Evolutionary conservation across 2,888 invertebrate species (phyloP).

Genomic region (Marronus borbonicus): DNA sequence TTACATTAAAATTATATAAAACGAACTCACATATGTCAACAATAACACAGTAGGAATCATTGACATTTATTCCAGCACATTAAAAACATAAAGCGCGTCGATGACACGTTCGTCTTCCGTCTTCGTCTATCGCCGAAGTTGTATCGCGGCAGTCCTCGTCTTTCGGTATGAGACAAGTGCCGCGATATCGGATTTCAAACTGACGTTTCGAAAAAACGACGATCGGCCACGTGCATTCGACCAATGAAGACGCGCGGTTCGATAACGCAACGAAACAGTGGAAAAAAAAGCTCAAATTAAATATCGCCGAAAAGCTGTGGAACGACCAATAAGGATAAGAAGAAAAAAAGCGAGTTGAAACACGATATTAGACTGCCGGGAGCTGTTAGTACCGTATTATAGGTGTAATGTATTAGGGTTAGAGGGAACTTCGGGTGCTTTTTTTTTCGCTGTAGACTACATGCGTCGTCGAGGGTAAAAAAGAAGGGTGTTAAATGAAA

Average conservation of each 20-base stretch:
- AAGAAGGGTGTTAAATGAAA: conserved; percentile 40
- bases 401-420: conserved; percentile 35
- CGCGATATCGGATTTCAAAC: conserved; percentile 40
- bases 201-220: conserved; percentile 33
- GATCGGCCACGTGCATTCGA: conserved; percentile 46
- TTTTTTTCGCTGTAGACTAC: no score
- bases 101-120: conserved; percentile 34
- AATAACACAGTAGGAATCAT: conserved; percentile 49
- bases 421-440: background rate
- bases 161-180: conserved; percentile 40
- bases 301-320: conserved; percentile 32
- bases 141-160: conserved; percentile 2
- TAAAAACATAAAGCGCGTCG: conserved; percentile 47
- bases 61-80: conserved; percentile 47
- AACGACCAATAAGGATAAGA: conserved; percentile 20
- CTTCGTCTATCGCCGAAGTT: background rate
- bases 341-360: conserved; percentile 36
- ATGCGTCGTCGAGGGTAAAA: conserved; percentile 18
- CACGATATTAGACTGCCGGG: conserved; percentile 33
- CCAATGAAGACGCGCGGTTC: conserved; percentile 36
- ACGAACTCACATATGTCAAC: conserved; percentile 49
- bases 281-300: conserved; percentile 42
- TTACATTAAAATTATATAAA: conserved; percentile 49
- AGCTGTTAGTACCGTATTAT: conserved; percentile 36
- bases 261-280: conserved; percentile 5